Conservation (phyloP, 2,113 vertebrate species). For the Python bivittatus region DNA sequence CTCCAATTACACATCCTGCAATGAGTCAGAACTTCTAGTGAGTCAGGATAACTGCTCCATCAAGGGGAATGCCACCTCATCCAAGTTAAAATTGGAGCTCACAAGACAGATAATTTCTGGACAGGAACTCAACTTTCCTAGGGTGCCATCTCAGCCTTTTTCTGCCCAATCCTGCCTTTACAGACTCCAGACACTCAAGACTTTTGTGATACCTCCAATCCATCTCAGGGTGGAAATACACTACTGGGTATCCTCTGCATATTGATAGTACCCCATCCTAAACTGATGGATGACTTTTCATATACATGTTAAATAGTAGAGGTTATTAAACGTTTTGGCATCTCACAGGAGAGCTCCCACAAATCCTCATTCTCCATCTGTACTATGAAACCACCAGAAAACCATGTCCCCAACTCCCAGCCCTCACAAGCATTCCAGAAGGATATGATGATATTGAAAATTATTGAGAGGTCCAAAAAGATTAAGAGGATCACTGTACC, state of each 20-base stretch:
- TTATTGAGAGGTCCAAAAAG: not conserved
- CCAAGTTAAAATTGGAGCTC: not conserved
- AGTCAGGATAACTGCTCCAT: not conserved
- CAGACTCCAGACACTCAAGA: not conserved
- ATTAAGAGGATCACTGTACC: not conserved
- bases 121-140: not conserved
- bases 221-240: not conserved
- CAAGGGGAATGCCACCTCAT: not conserved
- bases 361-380: not conserved
- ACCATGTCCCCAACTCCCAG: not conserved
- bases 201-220: not conserved
- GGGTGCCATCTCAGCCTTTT: not conserved
- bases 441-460: not conserved
- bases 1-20: not conserved
- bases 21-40: not conserved
- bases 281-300: not conserved
- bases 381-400: not conserved
- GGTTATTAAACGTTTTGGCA: not conserved
- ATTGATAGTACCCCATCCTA: not conserved
- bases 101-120: not conserved
- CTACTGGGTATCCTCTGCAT: not conserved
- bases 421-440: not conserved
- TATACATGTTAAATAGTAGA: not conserved
- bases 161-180: not conserved
- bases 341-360: not conserved